These are phyloP conservation scores for Pangasius krempfi DNA, from an alignment of 2,797 vertebrate genomes.

Conservation along the genomic window DNA sequence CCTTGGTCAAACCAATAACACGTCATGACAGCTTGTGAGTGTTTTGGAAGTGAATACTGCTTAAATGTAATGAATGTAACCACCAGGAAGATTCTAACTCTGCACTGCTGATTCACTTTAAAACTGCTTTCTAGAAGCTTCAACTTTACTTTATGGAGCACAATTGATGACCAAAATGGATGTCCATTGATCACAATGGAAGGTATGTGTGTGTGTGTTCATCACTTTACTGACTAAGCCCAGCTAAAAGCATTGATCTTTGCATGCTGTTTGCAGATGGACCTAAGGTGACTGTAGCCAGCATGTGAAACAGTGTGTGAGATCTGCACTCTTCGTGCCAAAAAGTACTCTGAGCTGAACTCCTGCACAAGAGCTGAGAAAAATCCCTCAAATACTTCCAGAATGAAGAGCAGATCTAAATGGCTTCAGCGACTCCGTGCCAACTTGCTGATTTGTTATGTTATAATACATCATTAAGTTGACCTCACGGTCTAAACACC, in stretches of 20 bases:
- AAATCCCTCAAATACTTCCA: conserved; percentile 14
- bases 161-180: conserved; percentile 9
- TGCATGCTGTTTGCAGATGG: conserved; percentile 28
- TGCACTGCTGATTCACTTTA: conserved; percentile 8
- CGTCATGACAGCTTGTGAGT: neutral
- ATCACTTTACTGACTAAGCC: conserved; percentile 38
- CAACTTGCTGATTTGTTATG: conserved; percentile 1
- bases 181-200: conserved; percentile 35
- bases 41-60: neutral
- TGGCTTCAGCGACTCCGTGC: neutral
- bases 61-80: neutral
- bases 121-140: neutral
- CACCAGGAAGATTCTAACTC: neutral
- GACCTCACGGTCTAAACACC: neutral
- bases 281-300: conserved; percentile 15
- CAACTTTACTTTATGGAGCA: conserved; percentile 23
- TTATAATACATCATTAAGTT: conserved; percentile 14
- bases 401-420: conserved; percentile 14
- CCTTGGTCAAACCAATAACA: conserved; percentile 17
- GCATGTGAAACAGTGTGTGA: neutral
- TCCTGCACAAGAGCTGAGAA: neutral
- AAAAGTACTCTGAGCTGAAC: neutral
- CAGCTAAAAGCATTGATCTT: conserved; percentile 50
- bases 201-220: conserved; percentile 13
- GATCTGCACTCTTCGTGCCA: neutral